These are phyloP conservation scores for Dicyrtomina minuta DNA, from an alignment of 2,888 invertebrate genomes.

Conservation along the genomic window DNA sequence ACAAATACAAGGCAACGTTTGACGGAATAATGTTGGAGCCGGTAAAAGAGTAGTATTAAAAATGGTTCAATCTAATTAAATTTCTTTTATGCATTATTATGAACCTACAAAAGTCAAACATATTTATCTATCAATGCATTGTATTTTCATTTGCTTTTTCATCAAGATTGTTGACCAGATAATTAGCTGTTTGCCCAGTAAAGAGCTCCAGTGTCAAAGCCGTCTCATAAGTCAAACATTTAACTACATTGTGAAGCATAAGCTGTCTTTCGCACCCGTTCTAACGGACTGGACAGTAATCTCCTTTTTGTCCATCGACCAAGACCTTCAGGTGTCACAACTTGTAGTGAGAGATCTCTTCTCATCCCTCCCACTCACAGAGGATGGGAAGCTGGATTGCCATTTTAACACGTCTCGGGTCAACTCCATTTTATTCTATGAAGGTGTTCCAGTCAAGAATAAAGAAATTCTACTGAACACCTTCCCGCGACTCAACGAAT, in stretches of 20 bases:
- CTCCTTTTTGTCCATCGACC: neutral
- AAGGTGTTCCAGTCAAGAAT: constrained; percentile 9
- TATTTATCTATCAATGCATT: too few relatives aligned
- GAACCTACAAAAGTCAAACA: too few relatives aligned
- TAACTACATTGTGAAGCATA: neutral
- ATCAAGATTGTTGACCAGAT: constrained; percentile 17
- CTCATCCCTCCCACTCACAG: neutral
- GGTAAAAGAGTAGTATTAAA: too few relatives aligned
- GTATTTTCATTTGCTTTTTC: too few relatives aligned
- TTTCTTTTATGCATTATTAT: too few relatives aligned
- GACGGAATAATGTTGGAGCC: constrained; percentile 1
- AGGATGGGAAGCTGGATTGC: neutral
- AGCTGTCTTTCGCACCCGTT: neutral
- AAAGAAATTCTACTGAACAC: neutral
- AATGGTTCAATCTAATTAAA: too few relatives aligned
- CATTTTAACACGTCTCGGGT: neutral
- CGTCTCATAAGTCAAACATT: constrained; percentile 7
- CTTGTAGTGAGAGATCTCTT: constrained; percentile 10
- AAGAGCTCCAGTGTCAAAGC: neutral
- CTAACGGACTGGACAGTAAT: neutral
- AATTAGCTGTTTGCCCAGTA: neutral
- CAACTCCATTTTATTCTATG: constrained; percentile 1
- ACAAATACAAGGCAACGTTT: neutral
- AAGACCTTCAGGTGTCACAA: neutral
- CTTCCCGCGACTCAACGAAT: neutral